Conservation (phyloP, 2,888 invertebrate species). For the Synergus laeviventris region DNA sequence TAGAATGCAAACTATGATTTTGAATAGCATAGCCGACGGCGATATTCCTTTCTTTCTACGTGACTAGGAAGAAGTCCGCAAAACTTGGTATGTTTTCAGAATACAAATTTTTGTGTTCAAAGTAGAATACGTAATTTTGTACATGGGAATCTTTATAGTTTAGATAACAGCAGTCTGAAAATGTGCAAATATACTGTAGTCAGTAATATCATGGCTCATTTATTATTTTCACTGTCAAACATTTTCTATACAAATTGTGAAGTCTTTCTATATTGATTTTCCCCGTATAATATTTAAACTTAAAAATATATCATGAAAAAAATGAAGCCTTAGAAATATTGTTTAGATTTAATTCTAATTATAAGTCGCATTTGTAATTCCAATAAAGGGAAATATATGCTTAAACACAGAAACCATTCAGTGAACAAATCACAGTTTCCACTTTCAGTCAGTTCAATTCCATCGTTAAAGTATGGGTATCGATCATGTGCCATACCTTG, state of each 20-base stretch:
- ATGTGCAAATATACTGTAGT: not conserved
- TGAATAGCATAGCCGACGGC: not conserved
- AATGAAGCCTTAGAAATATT: too few relatives aligned
- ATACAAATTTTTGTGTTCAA: not conserved
- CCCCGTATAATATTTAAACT: not conserved
- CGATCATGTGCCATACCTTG: too few relatives aligned
- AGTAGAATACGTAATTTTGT: not conserved
- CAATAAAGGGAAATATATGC: too few relatives aligned
- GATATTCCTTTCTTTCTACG: not conserved
- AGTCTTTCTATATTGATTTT: not conserved
- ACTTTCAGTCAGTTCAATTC: too few relatives aligned
- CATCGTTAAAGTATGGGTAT: too few relatives aligned
- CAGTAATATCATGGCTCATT: not conserved
- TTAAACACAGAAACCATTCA: too few relatives aligned
- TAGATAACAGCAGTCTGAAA: not conserved
- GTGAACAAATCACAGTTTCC: too few relatives aligned
- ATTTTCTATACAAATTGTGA: not conserved
- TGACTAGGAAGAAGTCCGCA: not conserved
- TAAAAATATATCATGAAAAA: too few relatives aligned
- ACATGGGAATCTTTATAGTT: not conserved
- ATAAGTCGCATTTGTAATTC: too few relatives aligned
- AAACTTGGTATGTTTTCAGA: constrained; percentile 4
- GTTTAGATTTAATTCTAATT: too few relatives aligned
- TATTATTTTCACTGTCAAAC: not conserved
- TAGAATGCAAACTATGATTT: not conserved